These are phyloP conservation scores for Drosophila birchii DNA, from an alignment of 2,888 invertebrate genomes.

Conservation along the genomic window DNA sequence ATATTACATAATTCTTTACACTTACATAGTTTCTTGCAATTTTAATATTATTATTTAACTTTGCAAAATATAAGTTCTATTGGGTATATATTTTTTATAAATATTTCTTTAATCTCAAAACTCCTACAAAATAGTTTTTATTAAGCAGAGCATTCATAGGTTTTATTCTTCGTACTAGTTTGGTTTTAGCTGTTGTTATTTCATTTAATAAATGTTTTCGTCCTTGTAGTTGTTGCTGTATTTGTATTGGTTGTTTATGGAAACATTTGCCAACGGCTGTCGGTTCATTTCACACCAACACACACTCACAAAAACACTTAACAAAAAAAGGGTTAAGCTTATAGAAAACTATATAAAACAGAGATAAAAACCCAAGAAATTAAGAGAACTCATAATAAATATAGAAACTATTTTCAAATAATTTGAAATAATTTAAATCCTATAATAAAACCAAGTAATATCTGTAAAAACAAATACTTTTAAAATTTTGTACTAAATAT, in stretches of 20 bases:
- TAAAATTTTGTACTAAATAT: too few species aligned
- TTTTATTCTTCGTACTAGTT: background rate
- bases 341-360: background rate
- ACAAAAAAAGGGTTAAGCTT: background rate
- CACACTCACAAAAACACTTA: constrained; percentile 29
- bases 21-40: background rate
- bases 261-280: constrained; percentile 77
- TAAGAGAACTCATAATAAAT: background rate
- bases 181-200: constrained; percentile 48
- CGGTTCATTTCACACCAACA: constrained; percentile 68
- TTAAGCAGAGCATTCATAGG: constrained; percentile 48
- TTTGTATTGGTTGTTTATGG: constrained; percentile 74
- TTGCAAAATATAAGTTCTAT: too few species aligned
- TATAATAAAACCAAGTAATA: background rate
- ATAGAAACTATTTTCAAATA: background rate
- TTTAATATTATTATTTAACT: background rate
- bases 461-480: too few species aligned
- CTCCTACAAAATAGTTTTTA: background rate
- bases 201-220: constrained; percentile 76
- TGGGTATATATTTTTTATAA: background rate
- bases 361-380: too few species aligned
- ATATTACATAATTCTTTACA: background rate
- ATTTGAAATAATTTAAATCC: background rate
- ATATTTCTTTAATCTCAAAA: background rate
- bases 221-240: constrained; percentile 40